Conservation (phyloP, 1,140 invertebrate genomes). For the Diabrotica undecimpunctata region DNA sequence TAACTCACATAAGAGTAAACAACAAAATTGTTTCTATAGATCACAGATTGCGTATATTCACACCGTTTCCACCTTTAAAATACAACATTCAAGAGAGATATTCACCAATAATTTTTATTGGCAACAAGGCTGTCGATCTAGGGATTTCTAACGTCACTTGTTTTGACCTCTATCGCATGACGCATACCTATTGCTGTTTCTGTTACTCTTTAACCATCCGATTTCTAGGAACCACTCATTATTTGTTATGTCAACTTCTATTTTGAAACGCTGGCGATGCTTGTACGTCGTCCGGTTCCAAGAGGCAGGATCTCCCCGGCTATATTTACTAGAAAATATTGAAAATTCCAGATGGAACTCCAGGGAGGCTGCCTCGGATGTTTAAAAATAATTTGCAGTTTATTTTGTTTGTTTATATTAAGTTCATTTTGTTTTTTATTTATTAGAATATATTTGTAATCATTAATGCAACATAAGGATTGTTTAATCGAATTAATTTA, state of each 20-base stretch:
- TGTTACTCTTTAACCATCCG: not conserved
- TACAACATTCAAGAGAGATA: too few relatives aligned
- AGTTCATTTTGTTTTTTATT: too few relatives aligned
- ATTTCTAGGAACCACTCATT: not conserved
- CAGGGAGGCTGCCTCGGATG: not conserved
- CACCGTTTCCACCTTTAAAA: too few relatives aligned
- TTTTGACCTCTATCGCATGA: not conserved
- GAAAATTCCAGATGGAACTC: not conserved
- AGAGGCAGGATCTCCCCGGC: not conserved
- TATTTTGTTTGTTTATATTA: not conserved
- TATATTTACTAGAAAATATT: not conserved
- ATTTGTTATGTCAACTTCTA: constrained; percentile 1
- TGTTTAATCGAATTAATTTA: too few relatives aligned
- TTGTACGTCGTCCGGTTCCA: too few relatives aligned
- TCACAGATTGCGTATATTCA: too few relatives aligned
- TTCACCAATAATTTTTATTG: not conserved
- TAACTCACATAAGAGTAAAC: too few relatives aligned
- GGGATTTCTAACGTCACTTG: constrained; percentile 1
- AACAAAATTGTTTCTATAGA: too few relatives aligned
- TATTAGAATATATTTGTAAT: too few relatives aligned
- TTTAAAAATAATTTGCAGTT: not conserved
- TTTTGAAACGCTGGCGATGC: not conserved
- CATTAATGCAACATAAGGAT: too few relatives aligned
- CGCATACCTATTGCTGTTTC: not conserved
- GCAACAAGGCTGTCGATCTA: not conserved